These are phyloP conservation scores for Desoria tigrina DNA, from an alignment of 2,888 invertebrate species.

Conservation along the genomic window DNA sequence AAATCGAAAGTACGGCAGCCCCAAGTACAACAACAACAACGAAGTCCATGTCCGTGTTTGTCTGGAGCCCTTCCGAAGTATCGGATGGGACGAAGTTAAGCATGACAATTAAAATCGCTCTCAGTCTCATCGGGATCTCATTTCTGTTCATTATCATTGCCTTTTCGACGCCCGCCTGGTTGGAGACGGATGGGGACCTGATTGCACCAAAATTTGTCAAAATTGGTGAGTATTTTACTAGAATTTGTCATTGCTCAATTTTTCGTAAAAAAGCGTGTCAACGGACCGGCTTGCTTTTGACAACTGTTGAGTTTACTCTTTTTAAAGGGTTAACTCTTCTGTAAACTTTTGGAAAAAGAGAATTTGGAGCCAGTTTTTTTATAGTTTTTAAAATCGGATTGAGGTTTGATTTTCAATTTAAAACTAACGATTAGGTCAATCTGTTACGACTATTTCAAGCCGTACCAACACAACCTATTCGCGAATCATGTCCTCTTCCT, in stretches of 20 bases:
- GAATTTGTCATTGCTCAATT: background rate
- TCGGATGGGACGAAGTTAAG: slow-evolving; percentile 24
- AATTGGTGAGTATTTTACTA: slow-evolving; percentile 66
- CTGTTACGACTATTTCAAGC: too few species aligned
- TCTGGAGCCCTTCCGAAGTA: slow-evolving; percentile 48
- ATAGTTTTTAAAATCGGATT: too few species aligned
- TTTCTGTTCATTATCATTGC: slow-evolving; percentile 75
- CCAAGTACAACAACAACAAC: slow-evolving; percentile 45
- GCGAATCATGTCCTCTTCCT: too few species aligned
- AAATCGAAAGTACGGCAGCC: slow-evolving; percentile 33
- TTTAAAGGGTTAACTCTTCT: too few species aligned
- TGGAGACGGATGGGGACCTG: slow-evolving; percentile 77
- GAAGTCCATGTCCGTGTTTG: slow-evolving; percentile 52
- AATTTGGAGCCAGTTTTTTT: too few species aligned
- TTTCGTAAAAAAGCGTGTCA: background rate
- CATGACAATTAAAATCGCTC: slow-evolving; percentile 38
- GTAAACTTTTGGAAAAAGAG: too few species aligned
- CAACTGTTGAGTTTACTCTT: background rate
- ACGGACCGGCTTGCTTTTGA: background rate
- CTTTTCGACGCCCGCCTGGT: slow-evolving; percentile 85
- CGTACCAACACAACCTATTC: too few species aligned
- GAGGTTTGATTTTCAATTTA: too few species aligned
- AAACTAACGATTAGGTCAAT: too few species aligned
- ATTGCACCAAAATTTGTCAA: slow-evolving; percentile 75
- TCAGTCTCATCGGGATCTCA: slow-evolving; percentile 59